Evolutionary conservation across 2,113 vertebrate species (phyloP), one percentile per base, ranked within the genome.

Genomic region (Anoplopoma fimbria): DNA sequence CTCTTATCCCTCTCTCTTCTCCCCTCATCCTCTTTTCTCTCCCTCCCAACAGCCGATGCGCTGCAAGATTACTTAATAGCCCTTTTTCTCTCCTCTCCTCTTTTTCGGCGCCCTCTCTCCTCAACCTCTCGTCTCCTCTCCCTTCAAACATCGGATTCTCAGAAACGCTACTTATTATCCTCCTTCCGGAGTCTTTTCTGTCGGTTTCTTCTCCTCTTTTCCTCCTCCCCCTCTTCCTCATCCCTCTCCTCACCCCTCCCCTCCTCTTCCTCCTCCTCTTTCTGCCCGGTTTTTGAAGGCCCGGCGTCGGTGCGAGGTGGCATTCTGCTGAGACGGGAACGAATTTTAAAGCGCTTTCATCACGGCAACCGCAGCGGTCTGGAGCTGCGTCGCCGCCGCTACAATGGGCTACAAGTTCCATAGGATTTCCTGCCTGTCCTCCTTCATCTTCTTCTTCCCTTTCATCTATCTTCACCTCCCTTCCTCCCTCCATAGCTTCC

Each of bases 361-460:
- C 71, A n/a, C 6, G 78, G 87, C 84, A 83, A 74, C 74, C 6
- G 19, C 79, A 81, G 69, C 19, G 34, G 58, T 65, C 70, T 6
- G 38, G 79, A 70, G 57, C 78, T n/a, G 75, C 67, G 14, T 58
- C 17, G 9, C 76, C 33, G 0, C 64, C 27, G 45, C 81, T 79
- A 79, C 88, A 80, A 76, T 57, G 70, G 79, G 61, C 75, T 25
- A 55, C 86, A 80, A 65, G 49, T 86, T 91, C 85, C 77, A 87
- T 27, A 72, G 86, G 87, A 90, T 90, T 90, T 89, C 85, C 87
- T 79, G 88, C 84, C 78, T 89, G 85, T 89, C 83, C 72, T 81
- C 81, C 89, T 86, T 82, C 83, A 85, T 88, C 77, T 81, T 84
- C 83, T 14, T 84, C 85, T 49, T 51, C 80, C 57, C 84, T 90